phyloP scores from a whole-genome alignment of 2,888 invertebrate genomes.

The Idaea biselata region DNA sequence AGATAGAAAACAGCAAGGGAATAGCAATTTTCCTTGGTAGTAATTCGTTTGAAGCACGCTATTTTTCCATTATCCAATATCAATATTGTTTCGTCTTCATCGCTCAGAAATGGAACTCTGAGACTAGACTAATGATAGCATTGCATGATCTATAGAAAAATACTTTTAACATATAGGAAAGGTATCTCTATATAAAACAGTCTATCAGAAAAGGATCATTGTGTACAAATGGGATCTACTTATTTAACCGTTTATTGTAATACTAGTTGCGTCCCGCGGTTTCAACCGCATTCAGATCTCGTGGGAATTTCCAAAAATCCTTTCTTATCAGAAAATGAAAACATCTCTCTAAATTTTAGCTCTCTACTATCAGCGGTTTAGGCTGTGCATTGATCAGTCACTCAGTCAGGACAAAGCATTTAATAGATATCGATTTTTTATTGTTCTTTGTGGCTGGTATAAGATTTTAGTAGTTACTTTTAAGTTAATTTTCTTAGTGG shows the following conservation, averaged over 20 bases:
- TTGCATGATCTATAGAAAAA: constrained; percentile 56
- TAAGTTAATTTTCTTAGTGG: background rate
- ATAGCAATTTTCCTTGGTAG: constrained; percentile 66
- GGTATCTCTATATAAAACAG: background rate
- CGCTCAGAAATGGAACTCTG: constrained; percentile 60
- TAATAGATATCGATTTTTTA: too few species aligned
- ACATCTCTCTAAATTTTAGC: too few species aligned
- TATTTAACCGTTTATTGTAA: background rate
- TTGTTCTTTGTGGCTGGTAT: background rate
- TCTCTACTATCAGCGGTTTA: too few species aligned
- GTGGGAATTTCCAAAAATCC: too few species aligned
- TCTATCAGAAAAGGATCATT: background rate
- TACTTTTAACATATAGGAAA: constrained; percentile 15
- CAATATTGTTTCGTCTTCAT: constrained; percentile 77
- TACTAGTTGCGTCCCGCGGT: too few species aligned
- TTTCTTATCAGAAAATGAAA: too few species aligned
- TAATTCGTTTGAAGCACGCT: constrained; percentile 71
- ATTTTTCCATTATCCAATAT: constrained; percentile 78
- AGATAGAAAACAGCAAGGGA: constrained; percentile 65
- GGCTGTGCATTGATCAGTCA: too few species aligned
- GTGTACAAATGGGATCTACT: background rate
- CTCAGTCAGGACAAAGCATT: too few species aligned
- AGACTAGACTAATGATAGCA: constrained; percentile 68
- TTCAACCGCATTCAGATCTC: too few species aligned
- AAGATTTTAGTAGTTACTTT: background rate